These are phyloP conservation scores for Saimiri boliviensis DNA, from an alignment of 2,113 vertebrate genomes.

Conservation along the genomic window DNA sequence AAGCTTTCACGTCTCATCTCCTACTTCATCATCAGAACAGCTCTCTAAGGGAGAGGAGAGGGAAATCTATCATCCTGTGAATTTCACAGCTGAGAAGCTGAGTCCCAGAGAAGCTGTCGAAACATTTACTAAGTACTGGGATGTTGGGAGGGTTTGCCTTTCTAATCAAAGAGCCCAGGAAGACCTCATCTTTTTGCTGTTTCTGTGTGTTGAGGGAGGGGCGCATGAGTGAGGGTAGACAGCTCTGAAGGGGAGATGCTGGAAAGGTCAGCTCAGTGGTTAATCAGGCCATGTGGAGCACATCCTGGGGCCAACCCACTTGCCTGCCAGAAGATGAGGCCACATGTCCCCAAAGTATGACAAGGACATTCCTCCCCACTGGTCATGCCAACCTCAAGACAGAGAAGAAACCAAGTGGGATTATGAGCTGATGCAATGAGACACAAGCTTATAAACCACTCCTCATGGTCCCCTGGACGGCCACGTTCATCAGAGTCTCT, in stretches of 20 bases:
- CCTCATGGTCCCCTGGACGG: not conserved
- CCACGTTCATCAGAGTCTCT: not conserved
- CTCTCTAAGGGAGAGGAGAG: not conserved
- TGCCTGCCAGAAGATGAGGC: not conserved
- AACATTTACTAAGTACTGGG: not conserved
- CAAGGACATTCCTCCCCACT: slow-evolving; percentile 9
- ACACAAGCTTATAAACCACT: not conserved
- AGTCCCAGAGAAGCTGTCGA: not conserved
- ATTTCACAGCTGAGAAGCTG: not conserved
- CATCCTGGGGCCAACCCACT: not conserved
- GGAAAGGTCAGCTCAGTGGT: not conserved
- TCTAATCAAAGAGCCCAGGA: not conserved
- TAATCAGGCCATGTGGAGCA: not conserved
- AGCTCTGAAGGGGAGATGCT: not conserved
- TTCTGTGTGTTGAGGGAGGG: not conserved
- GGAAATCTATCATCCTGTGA: not conserved
- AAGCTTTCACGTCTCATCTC: accelerated
- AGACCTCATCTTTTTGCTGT: accelerated
- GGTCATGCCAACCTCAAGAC: not conserved
- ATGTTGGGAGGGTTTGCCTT: not conserved
- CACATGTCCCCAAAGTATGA: not conserved
- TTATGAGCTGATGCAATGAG: slow-evolving; percentile 40
- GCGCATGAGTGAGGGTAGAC: accelerated
- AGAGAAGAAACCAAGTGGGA: not conserved
- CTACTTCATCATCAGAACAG: not conserved